Evolutionary conservation across 2,113 vertebrate species (phyloP), one percentile per base, ranked within the genome.

Genomic region (Setophaga petechia): DNA sequence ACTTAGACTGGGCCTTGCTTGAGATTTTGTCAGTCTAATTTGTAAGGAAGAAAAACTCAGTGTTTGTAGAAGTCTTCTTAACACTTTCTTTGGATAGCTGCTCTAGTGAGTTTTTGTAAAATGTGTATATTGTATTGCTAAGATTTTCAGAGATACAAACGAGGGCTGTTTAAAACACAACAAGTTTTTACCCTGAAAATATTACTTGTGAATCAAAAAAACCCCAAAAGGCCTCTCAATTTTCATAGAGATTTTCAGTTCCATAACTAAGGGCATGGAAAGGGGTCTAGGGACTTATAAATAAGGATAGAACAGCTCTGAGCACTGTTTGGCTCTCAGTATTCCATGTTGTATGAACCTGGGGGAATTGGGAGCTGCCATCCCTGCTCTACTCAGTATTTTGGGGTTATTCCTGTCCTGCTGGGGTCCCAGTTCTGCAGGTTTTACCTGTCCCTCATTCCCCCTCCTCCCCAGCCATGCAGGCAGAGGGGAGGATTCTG

Each of bases 261-360:
- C n/a, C 2, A 11, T 39, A 27, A 31, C 19, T 73, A 65, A 76
- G 3, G 20, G 15, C 28, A 39, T 46, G 12, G 47, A 46, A 83
- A 72, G 25, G 12, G 10, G 22, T 77, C 30, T 18, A 23, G 17
- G 44, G 11, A 15, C 6, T 41, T 27, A 27, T 5, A 49, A 15
- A 17, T 9, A 52, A 27, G 31, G 27, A 2, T 16, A 19, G 46
- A 61, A 6, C 24, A 41, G 16, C 19, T 77, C 7, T 73, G 49
- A 39, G 5, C 16, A 4, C 1, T 2, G 6, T 24, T 57, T 76
- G 46, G 8, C 6, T 35, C 33, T 43, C 35, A 7, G 18, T 12
- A 1, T 27, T 33, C 5, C 3, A 1, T 6, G 1, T 4, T 57
- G 13, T 20, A 5, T 39, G 67, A 52, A 21, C 4, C 6, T 22